Conservation (phyloP, 2,797 vertebrate species). For the Graptemys geographica region DNA sequence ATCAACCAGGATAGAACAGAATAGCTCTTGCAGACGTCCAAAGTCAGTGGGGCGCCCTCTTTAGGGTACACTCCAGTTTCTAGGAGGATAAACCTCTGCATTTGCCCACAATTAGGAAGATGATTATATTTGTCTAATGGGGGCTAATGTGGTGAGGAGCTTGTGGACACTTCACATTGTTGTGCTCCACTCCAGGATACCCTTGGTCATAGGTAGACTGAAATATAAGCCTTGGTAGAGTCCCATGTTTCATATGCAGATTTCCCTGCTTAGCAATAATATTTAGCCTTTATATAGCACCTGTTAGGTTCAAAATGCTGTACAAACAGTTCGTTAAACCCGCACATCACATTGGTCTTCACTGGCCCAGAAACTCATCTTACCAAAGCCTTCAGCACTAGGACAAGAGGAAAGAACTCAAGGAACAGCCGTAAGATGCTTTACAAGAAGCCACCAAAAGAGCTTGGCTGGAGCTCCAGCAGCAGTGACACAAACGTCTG, state of each 20-base stretch:
- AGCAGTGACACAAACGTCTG: background rate
- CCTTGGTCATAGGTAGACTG: background rate
- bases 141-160: background rate
- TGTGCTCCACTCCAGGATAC: background rate
- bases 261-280: background rate
- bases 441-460: slow-evolving; percentile 37
- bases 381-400: background rate
- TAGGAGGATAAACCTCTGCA: background rate
- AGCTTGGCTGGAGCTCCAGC: background rate
- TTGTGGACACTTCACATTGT: background rate
- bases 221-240: background rate
- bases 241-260: background rate
- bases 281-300: background rate
- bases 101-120: background rate
- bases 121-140: background rate
- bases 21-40: background rate
- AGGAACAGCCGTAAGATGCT: background rate
- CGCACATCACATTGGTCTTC: background rate
- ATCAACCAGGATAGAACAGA: background rate
- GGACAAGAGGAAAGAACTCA: background rate
- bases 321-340: background rate
- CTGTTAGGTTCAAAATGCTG: slow-evolving; percentile 38
- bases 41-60: background rate
- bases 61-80: background rate
- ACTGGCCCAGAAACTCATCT: slow-evolving; percentile 7